A percentile compares a stretch with the other conserved stretches of the same genome.
phyloP scores from a whole-genome alignment of 2,888 invertebrate genomes.

The Frankliniella intonsa region DNA sequence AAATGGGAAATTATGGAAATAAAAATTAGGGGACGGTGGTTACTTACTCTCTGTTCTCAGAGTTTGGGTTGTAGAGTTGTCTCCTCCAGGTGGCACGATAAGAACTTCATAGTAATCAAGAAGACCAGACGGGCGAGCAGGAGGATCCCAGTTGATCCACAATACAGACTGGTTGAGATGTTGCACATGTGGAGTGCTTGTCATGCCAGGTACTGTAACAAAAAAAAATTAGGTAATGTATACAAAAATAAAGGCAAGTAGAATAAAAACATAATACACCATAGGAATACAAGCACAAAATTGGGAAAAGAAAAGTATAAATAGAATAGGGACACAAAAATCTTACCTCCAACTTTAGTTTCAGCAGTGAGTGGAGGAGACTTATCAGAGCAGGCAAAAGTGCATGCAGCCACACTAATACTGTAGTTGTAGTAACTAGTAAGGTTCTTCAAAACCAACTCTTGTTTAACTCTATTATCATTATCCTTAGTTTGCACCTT shows the following conservation, averaged over 20 bases:
- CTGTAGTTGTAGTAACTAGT: slow-evolving; percentile 63
- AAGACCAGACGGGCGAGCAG: slow-evolving; percentile 52
- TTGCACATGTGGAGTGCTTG: slow-evolving; percentile 45
- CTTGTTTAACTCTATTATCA: slow-evolving; percentile 38
- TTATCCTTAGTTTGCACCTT: slow-evolving; percentile 30
- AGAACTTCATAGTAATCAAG: slow-evolving; percentile 56
- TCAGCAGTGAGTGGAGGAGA: slow-evolving; percentile 52
- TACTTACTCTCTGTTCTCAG: slow-evolving; percentile 41
- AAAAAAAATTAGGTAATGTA: background rate
- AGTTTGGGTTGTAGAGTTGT: slow-evolving; percentile 41
- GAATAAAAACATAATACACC: slow-evolving; percentile 27
- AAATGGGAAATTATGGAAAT: slow-evolving; percentile 34
- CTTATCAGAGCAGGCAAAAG: slow-evolving; percentile 58
- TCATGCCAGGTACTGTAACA: slow-evolving; percentile 39
- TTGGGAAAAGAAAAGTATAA: background rate
- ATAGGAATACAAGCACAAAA: background rate
- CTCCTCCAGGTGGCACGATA: slow-evolving; percentile 30
- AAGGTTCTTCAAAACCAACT: slow-evolving; percentile 47
- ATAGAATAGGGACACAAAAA: slow-evolving; percentile 7
- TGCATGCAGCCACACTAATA: slow-evolving; percentile 67
- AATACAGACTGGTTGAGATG: slow-evolving; percentile 50
- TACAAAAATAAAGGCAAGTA: slow-evolving; percentile 32
- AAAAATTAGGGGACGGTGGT: slow-evolving; percentile 30
- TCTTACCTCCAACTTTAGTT: slow-evolving; percentile 61
- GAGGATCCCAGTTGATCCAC: slow-evolving; percentile 52